phyloP scores from a whole-genome alignment of 2,113 vertebrate genomes.

The Syngnathus floridae region DNA sequence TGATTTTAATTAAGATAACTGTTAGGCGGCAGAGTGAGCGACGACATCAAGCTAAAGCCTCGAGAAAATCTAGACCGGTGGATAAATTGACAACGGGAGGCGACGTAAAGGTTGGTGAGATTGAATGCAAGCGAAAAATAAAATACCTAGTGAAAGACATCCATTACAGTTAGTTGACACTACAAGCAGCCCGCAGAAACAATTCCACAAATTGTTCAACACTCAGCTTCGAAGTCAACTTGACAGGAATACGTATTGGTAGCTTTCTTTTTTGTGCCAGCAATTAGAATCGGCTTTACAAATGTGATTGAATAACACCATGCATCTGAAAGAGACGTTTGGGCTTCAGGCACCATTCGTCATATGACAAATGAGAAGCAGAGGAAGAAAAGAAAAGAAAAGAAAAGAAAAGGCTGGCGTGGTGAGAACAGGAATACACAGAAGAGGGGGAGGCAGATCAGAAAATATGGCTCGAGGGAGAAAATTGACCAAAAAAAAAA shows the following conservation, averaged over 20 bases:
- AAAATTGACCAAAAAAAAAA: constrained; percentile 14
- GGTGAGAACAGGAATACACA: constrained; percentile 42
- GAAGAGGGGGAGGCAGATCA: constrained; percentile 43
- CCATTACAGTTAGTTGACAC: background rate
- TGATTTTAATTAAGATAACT: constrained; percentile 65
- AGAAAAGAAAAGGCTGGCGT: constrained; percentile 30
- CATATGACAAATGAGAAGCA: constrained; percentile 35
- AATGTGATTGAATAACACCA: constrained; percentile 36
- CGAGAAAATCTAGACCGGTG: constrained; percentile 13
- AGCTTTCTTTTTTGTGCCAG: background rate
- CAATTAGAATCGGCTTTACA: constrained; percentile 22
- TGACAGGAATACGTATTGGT: background rate
- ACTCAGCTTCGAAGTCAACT: no score
- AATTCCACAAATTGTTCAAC: background rate
- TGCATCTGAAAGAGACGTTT: constrained; percentile 32
- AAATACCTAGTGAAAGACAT: constrained; percentile 10
- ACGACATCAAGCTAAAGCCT: constrained; percentile 24
- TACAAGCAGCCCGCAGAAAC: background rate
- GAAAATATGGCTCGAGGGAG: constrained; percentile 19
- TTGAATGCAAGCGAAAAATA: constrained; percentile 33
- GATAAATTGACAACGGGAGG: constrained; percentile 29
- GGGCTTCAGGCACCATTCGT: constrained; percentile 15
- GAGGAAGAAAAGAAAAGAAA: no score
- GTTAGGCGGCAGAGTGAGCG: constrained; percentile 43
- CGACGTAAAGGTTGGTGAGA: background rate